Evolutionary conservation across 2,113 vertebrate species (phyloP).

Genomic region (Arizona elegans): DNA sequence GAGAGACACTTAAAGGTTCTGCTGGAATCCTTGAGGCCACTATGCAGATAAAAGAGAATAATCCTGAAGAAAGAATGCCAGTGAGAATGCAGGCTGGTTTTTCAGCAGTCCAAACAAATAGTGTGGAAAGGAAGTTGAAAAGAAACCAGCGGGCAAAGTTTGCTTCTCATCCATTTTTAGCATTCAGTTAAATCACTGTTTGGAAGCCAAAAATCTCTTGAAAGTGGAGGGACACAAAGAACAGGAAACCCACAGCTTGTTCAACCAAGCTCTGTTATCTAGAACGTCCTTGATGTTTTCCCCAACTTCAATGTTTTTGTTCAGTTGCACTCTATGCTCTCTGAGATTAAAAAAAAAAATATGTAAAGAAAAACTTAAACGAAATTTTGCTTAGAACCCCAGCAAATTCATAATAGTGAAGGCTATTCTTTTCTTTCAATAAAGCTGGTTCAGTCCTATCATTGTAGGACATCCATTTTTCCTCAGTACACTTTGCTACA

Average conservation of each 20-base stretch:
- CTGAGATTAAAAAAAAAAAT: neutral
- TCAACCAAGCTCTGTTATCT: neutral
- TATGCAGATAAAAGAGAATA: neutral
- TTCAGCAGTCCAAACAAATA: neutral
- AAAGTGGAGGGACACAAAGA: neutral
- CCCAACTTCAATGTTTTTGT: neutral
- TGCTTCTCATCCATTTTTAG: neutral
- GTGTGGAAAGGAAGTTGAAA: neutral
- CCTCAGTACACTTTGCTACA: conserved; percentile 40
- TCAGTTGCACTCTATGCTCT: neutral
- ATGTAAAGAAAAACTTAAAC: conserved; percentile 35
- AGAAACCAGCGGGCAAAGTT: neutral
- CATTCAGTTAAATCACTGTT: neutral
- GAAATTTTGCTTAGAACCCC: neutral
- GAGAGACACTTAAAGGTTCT: neutral
- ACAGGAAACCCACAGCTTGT: neutral
- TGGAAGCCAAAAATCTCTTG: neutral
- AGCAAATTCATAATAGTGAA: conserved; percentile 22
- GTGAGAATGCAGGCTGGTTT: neutral
- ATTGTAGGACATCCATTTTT: conserved; percentile 32
- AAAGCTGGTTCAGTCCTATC: conserved; percentile 36
- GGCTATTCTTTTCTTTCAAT: conserved; percentile 35
- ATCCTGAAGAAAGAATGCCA: neutral
- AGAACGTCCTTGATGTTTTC: neutral
- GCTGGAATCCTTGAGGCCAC: neutral